Evolutionary conservation across 2,888 invertebrate genomes (phyloP).

Genomic region (Saturnia pavonia): DNA sequence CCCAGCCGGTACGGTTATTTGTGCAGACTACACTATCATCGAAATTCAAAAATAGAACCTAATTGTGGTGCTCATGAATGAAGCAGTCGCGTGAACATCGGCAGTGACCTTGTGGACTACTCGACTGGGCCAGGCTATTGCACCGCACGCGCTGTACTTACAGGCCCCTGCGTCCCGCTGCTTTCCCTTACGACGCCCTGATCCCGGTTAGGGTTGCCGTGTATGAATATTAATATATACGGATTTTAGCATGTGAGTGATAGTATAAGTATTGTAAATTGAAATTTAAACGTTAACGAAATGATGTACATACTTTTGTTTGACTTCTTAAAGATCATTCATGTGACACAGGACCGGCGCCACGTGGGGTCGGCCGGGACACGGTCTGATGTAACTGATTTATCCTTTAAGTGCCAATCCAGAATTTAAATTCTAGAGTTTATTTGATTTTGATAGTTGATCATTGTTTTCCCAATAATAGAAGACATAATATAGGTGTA

Average conservation of each 20-base stretch:
- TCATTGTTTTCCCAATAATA: too few relatives aligned
- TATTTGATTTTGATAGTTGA: too few relatives aligned
- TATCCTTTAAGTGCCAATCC: too few relatives aligned
- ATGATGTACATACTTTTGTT: too few relatives aligned
- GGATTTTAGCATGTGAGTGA: neutral
- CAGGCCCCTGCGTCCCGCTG: constrained; percentile 28
- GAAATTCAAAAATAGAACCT: constrained; percentile 44
- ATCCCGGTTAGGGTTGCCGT: constrained; percentile 12
- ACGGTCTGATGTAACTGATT: too few relatives aligned
- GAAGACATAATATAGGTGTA: too few relatives aligned
- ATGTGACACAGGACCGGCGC: too few relatives aligned
- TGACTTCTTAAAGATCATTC: too few relatives aligned
- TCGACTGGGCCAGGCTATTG: constrained; percentile 64
- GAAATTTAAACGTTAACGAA: too few relatives aligned
- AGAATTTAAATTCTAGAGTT: too few relatives aligned
- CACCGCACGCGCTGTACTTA: constrained; percentile 46
- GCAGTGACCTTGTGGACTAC: constrained; percentile 70
- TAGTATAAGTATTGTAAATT: too few relatives aligned
- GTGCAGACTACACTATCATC: constrained; percentile 10
- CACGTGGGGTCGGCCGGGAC: too few relatives aligned
- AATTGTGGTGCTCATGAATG: constrained; percentile 66
- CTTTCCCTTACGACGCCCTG: constrained; percentile 19
- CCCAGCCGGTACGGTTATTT: neutral
- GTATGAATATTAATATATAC: neutral
- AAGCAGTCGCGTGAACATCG: constrained; percentile 58